These are phyloP conservation scores for Siniperca obscura DNA, from an alignment of 2,797 vertebrate genomes.

Conservation along the genomic window DNA sequence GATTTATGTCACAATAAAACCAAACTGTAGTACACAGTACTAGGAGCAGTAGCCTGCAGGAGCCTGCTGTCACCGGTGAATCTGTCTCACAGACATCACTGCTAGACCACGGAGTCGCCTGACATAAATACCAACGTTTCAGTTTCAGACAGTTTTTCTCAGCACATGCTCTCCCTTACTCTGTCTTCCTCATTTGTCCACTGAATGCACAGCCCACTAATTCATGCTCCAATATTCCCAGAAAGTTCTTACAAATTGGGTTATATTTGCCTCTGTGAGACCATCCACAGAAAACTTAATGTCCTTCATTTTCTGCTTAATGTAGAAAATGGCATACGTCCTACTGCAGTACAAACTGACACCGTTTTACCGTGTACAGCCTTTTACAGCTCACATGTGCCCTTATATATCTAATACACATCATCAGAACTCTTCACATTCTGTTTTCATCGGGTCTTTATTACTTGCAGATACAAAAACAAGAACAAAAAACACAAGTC, in stretches of 20 bases:
- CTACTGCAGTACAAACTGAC: too few relatives aligned
- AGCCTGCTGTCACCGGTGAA: neutral
- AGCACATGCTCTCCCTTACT: neutral
- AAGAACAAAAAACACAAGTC: constrained; percentile 71
- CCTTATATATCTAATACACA: neutral
- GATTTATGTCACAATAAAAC: neutral
- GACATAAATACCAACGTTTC: neutral
- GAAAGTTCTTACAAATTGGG: neutral
- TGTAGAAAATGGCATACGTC: neutral
- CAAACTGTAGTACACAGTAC: neutral
- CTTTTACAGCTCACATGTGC: neutral
- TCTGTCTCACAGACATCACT: neutral
- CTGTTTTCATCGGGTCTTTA: constrained; percentile 65
- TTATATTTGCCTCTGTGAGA: too few relatives aligned
- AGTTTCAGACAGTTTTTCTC: neutral
- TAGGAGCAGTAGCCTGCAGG: too few relatives aligned
- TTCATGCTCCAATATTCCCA: too few relatives aligned
- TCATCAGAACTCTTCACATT: neutral
- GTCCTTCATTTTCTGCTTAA: too few relatives aligned
- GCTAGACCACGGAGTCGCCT: neutral
- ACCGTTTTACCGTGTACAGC: neutral
- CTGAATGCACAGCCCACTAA: neutral
- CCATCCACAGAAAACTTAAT: too few relatives aligned
- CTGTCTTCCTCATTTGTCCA: neutral
- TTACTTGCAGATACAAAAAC: constrained; percentile 79